Evolutionary conservation across 2,797 vertebrate species (phyloP).

Genomic region (Odontamblyopus rebecca): DNA sequence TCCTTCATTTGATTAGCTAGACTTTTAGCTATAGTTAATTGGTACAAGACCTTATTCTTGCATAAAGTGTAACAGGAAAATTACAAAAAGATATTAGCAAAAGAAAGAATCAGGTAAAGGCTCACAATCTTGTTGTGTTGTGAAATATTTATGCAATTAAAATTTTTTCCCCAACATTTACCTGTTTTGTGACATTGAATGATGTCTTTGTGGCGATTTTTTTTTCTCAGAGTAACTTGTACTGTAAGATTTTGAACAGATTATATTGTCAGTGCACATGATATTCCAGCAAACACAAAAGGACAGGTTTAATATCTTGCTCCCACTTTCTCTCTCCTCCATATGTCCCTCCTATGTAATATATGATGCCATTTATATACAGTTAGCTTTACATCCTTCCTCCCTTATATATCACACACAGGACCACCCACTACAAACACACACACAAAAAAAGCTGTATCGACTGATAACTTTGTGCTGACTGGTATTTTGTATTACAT

Average conservation of each 20-base stretch:
- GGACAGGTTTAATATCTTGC: slow-evolving; percentile 3
- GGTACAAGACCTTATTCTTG: too few species aligned
- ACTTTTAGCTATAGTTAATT: too few species aligned
- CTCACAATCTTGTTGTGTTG: too few species aligned
- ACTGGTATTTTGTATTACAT: slow-evolving; percentile 63
- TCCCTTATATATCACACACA: background rate
- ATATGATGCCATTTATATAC: slow-evolving; percentile 2
- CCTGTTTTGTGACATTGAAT: background rate
- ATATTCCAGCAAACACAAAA: slow-evolving; percentile 5
- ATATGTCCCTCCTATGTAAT: background rate
- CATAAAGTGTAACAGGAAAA: too few species aligned
- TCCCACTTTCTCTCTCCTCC: background rate
- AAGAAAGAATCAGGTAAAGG: too few species aligned
- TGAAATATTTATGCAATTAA: too few species aligned
- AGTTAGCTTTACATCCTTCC: slow-evolving; percentile 8
- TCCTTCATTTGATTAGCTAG: too few species aligned
- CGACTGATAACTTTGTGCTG: slow-evolving; percentile 51
- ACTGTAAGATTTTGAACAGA: background rate
- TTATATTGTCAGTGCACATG: background rate
- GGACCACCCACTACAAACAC: slow-evolving; percentile 17
- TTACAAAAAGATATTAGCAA: too few species aligned
- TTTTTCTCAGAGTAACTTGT: background rate
- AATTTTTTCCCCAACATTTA: too few species aligned
- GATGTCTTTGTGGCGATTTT: background rate
- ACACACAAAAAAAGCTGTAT: background rate